Evolutionary conservation across 2,888 invertebrate species (phyloP), one percentile per base, ranked within the genome.

Genomic region (Archips crataeganus): DNA sequence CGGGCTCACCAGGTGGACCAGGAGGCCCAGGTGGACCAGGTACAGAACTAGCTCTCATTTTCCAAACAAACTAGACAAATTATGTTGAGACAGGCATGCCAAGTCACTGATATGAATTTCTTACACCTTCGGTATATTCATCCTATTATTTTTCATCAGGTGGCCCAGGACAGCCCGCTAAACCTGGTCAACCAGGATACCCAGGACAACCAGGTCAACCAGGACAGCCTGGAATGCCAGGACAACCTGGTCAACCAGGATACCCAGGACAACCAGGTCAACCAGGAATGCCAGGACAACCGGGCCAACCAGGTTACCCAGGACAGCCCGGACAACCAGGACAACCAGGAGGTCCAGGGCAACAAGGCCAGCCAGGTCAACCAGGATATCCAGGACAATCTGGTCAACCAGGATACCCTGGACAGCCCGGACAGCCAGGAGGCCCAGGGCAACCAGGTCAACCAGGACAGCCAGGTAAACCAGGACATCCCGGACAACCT

Each of bases 1-100:
- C 92, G 47, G 82, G 79, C 47, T 78, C 70, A 51, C 81, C 84
- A 32, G 81, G 77, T 6, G 65, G 69, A 1, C 86, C 70, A 45
- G 64, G 70, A 63, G 90, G 84, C 15, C 95, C 95, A 45, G 88
- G 88, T 2, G 81, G 71, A 51, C 81, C 82, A 71, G 84, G 84
- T 6, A 63, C 39, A 10, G 1, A 13, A 60, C 15, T 57, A 36
- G 5, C n/a, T 6, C 75, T 32, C 11, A 23, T 23, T 57, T 57
- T 57, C 10, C 23, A 11, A 32, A 3, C 11, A 57, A n/a, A 15
- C 8, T 23, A 10, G 8, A 23, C 23, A 42, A 2, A 2, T 42
- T 9, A 9, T 42, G 9, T 9, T 42, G 42, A 42, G 42, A 23
- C 23, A 23, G 23, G 23, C 23, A 23, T 23, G 23, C 23, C n/a